Conservation (phyloP, 2,888 invertebrate species). For the Tenthredo livida region DNA sequence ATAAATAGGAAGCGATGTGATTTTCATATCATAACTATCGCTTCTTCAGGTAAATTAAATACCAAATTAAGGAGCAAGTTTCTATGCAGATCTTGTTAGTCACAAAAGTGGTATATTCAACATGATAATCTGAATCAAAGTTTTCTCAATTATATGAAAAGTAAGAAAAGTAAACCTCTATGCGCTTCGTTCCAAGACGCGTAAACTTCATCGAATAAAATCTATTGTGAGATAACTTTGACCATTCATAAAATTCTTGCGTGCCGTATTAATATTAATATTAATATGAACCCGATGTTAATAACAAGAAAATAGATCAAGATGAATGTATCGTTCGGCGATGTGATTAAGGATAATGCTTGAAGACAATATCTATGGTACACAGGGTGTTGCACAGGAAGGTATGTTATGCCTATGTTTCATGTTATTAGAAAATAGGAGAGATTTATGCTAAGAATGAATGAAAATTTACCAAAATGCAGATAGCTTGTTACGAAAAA, state of each 20-base stretch:
- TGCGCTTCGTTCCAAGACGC: background rate
- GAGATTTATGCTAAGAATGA: conserved; percentile 1
- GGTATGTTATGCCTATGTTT: conserved; percentile 24
- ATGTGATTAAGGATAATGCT: conserved; percentile 36
- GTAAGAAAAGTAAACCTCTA: background rate
- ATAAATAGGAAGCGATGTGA: conserved; percentile 55
- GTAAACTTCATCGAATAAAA: background rate
- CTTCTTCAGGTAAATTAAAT: conserved; percentile 44
- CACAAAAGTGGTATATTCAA: conserved; percentile 18
- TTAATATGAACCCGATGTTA: conserved; percentile 25
- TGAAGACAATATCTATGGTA: conserved; percentile 41
- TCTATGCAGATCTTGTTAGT: conserved; percentile 41
- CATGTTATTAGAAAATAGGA: conserved; percentile 1
- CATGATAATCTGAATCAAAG: conserved; percentile 42
- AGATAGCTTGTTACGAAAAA: background rate
- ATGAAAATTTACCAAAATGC: conserved; percentile 4
- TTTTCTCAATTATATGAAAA: conserved; percentile 39
- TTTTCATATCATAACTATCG: conserved; percentile 46
- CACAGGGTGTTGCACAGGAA: conserved; percentile 23
- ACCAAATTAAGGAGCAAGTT: conserved; percentile 49
- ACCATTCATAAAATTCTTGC: background rate
- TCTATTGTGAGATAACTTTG: conserved; percentile 35
- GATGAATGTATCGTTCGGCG: conserved; percentile 17
- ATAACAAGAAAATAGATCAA: conserved; percentile 32
- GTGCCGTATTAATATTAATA: background rate